Conservation (phyloP, 2,888 invertebrate species). For the Orthosia gracilis region DNA sequence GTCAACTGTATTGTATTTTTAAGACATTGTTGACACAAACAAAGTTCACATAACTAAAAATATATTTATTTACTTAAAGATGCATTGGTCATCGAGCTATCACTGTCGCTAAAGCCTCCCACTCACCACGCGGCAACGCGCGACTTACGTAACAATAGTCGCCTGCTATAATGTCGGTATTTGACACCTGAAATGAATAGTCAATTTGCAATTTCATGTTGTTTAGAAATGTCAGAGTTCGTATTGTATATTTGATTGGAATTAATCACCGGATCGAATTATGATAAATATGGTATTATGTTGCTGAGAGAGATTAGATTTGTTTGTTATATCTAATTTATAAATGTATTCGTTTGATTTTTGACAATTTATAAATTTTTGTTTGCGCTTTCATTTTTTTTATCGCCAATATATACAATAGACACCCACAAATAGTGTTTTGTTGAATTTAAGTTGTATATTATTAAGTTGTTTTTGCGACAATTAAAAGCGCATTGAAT, state of each 20-base stretch:
- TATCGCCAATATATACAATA: too few species aligned
- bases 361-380: background rate
- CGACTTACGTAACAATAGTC: constrained; percentile 47
- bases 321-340: background rate
- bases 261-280: constrained; percentile 15
- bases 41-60: constrained; percentile 23
- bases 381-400: background rate
- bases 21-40: constrained; percentile 19
- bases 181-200: constrained; percentile 47
- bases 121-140: constrained; percentile 51
- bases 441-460: background rate
- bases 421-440: background rate
- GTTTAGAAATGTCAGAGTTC: constrained; percentile 34
- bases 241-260: constrained; percentile 22
- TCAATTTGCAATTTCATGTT: constrained; percentile 48
- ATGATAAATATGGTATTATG: background rate
- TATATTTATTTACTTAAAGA: constrained; percentile 11
- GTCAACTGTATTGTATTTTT: constrained; percentile 17
- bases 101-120: constrained; percentile 52
- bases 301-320: background rate
- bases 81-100: constrained; percentile 53
- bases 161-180: constrained; percentile 34
- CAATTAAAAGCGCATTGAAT: constrained; percentile 24
- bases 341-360: background rate
- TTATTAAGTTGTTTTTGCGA: too few species aligned